Evolutionary conservation across 2,113 vertebrate species (phyloP), one percentile per base, ranked within the genome.

Genomic region (Macquaria australasica): DNA sequence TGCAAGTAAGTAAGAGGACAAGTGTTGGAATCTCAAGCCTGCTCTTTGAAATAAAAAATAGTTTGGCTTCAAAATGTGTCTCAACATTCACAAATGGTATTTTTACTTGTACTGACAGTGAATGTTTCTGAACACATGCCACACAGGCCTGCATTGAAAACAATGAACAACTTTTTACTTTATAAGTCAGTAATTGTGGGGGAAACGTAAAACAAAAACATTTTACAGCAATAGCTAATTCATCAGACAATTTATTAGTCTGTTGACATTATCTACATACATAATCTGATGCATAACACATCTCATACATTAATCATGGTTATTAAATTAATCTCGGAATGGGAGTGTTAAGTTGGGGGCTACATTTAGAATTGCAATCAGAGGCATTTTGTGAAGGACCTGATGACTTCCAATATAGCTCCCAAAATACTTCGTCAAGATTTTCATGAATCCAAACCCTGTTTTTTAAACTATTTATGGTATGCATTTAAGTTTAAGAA

Each of bases 271-370:
- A 39, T 53, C 31, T 5, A 23, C 50, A 25, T 66, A 81, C 11
- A 16, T 51, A 45, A 48, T 37, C 34, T 16, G 55, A 31, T 37
- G 12, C 37, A 31, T 31, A 31, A 51, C 31, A 50, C 37, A n/a
- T 77, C 15, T 37, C 4, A 28, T 56, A 15, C 39, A 50, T 74
- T 51, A 25, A 79, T 63, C 39, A 64, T 34, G 21, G 21, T 51
- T 51, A 75, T 72, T 58, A 56, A 41, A 80, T 45, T 70, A 3
- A n/a, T n/a, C n/a, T n/a, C n/a, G n/a, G n/a, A n/a, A 15, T 60
- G 10, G 48, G 20, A 37, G n/a, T 63, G 16, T 79, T n/a, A 6
- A n/a, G 18, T 37, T 41, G 4, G 50, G 56, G 50, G 23, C 18
- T n/a, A 6, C 48, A 23, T 48, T 62, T 34, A 63, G 39, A 41